Evolutionary conservation across 2,888 invertebrate species (phyloP).

Genomic region (Trachelus iudaicus): DNA sequence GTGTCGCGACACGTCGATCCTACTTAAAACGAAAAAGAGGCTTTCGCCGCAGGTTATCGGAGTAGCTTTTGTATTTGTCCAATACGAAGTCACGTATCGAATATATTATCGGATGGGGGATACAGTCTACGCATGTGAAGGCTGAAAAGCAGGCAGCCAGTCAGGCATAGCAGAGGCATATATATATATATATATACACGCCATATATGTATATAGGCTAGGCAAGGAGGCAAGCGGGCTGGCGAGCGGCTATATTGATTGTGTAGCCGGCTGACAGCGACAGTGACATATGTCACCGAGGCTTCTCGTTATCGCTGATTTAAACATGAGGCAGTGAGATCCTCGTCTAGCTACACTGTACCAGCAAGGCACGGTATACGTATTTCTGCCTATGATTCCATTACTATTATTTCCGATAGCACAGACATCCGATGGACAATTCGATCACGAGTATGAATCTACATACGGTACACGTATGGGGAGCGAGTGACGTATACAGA

Average conservation of each 20-base stretch:
- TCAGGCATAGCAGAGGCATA: neutral
- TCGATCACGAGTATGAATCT: neutral
- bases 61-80: slow-evolving; percentile 30
- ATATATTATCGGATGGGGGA: slow-evolving; percentile 58
- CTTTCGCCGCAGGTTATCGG: slow-evolving; percentile 4
- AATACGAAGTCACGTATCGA: slow-evolving; percentile 62
- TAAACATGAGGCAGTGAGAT: slow-evolving; percentile 64
- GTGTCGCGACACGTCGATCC: neutral
- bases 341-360: slow-evolving; percentile 31
- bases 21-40: neutral
- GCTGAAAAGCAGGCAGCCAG: slow-evolving; percentile 44
- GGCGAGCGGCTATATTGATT: slow-evolving; percentile 63
- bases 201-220: neutral
- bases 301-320: slow-evolving; percentile 66
- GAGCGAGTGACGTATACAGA: neutral
- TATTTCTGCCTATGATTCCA: slow-evolving; percentile 42
- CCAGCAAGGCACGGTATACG: slow-evolving; percentile 13
- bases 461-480: neutral
- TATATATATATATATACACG: neutral
- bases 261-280: slow-evolving; percentile 66
- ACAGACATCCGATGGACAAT: neutral
- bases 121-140: slow-evolving; percentile 51
- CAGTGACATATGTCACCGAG: slow-evolving; percentile 66
- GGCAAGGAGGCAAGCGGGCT: slow-evolving; percentile 31
- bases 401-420: slow-evolving; percentile 46